Evolutionary conservation across 1,140 invertebrate genomes (phyloP), one percentile per base, ranked within the genome.

Genomic region (Trypoxylus dichotomus): DNA sequence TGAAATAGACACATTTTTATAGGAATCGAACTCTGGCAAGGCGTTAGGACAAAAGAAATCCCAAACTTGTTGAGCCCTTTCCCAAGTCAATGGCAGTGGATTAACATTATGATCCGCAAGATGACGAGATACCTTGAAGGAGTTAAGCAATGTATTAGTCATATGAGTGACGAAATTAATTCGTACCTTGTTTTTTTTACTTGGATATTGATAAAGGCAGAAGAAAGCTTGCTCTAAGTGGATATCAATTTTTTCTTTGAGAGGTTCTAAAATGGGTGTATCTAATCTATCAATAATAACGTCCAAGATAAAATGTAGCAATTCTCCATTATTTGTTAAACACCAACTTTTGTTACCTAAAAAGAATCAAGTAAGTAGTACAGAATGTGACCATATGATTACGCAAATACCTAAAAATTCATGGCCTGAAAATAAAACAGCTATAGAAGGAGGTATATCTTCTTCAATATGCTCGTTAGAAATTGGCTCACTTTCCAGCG

Each of bases 221-320:
- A 91, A 96, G 72, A 97, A 92, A 81, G 94, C 93, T 85, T 98
- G 96, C 82, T 97, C 96, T 77, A 97, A 87, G 76, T 93, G 91
- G 76, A 93, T 91, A 60, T 90, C 89, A 3, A 96, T 86, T 85
- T 90, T 90, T 80, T 91, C 84, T 87, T 81, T 81, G 72, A 79
- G 81, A 47, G 75, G 82, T 85, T 83, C 86, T 74, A 88, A 88
- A n/a, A 89, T 86, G 41, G 89, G 92, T 29, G 90, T 90, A 80
- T 90, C 88, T 24, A 94, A 85, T 78, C 92, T 89, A 6, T 92
- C 90, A 15, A 94, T 89, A 1, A 97, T 87, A 11, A 91, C 89
- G 80, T 95, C 91, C 80, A 97, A 87, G 15, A 91, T 93, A 80
- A 95, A 94, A 76, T 93, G 89, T 6, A 97, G 86, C 1, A 97